phyloP scores from a whole-genome alignment of 2,113 vertebrate genomes.

The Takifugu bimaculatus region DNA sequence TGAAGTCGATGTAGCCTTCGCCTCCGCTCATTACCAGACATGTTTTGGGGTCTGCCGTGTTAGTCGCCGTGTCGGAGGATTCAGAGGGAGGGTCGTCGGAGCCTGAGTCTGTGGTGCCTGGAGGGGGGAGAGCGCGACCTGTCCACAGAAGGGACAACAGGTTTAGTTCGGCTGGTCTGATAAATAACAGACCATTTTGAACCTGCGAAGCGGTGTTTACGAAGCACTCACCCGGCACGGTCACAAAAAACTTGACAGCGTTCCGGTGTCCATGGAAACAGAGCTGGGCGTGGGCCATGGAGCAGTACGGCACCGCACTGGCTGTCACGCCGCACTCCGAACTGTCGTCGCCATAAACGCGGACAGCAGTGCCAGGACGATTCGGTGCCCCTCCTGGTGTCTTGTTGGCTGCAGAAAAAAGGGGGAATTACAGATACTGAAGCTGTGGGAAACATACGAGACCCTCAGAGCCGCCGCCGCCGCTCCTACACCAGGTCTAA shows the following conservation, averaged over 20 bases:
- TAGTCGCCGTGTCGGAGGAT: conserved; percentile 66
- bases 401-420: conserved; percentile 81
- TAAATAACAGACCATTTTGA: no score
- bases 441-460: no score
- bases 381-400: conserved; percentile 69
- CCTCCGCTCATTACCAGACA: conserved; percentile 94
- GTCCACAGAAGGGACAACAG: background rate
- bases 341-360: conserved; percentile 84
- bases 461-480: no score
- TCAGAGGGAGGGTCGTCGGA: conserved; percentile 81
- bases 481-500: no score
- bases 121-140: conserved; percentile 72
- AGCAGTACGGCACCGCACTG: conserved; percentile 95
- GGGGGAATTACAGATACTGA: background rate
- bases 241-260: conserved; percentile 95
- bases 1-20: conserved; percentile 97
- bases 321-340: conserved; percentile 75
- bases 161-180: no score
- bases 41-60: conserved; percentile 77
- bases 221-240: conserved; percentile 83
- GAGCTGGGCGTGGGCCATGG: conserved; percentile 98
- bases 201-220: no score
- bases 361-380: conserved; percentile 84
- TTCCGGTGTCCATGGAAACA: conserved; percentile 97
- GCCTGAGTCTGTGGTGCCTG: conserved; percentile 59